Base-by-base conservation (phyloP, 2,113 vertebrate genomes). In the Butorides virescens region DNA sequence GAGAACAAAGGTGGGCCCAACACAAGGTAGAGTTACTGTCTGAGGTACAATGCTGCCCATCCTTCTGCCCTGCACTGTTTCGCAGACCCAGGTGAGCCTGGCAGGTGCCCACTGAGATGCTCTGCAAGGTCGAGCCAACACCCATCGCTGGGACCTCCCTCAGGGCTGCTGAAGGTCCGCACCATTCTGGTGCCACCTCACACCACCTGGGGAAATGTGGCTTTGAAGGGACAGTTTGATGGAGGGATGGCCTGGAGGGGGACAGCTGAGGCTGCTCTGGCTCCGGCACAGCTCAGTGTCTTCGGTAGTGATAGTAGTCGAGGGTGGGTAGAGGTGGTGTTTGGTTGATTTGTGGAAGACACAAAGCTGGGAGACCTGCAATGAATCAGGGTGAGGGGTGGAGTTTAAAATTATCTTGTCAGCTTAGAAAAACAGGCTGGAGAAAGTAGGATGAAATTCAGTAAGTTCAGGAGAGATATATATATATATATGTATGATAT, bases 91-190 rank as follows among this genome's bases (percentile, higher is more conserved):
- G 46, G 12, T 59, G 46, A 89, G 46, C 49, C 27, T 0, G 1
- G 15, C 13, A 70, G 16, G 5, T 66, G 67, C 20, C 37, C 52
- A 47, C 37, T 0, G 0, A 73, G 27, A 22, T 2, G 3, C 4
- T 66, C 13, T 50, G 15, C n/a, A 58, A 63, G 37, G 42, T 47
- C n/a, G 50, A 73, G n/a, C 22, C 59, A 53, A 67, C 14, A 72
- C 2, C 27, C 8, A 13, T 7, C 34, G 3, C 11, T 30, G n/a
- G 8, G 65, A 44, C 8, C 15, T 14, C 5, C 32, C 55, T 92
- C 42, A 67, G 55, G 20, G 17, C 11, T 84, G 47, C 37, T 0
- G 0, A 58, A 19, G 18, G 16, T 37, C 37, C 79, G n/a, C 49
- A 36, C 4, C 10, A 21, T 73, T 91, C 72, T 86, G n/a, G 17